Base-by-base conservation (phyloP, 1,140 invertebrate species). In the Laupala kohalensis region DNA sequence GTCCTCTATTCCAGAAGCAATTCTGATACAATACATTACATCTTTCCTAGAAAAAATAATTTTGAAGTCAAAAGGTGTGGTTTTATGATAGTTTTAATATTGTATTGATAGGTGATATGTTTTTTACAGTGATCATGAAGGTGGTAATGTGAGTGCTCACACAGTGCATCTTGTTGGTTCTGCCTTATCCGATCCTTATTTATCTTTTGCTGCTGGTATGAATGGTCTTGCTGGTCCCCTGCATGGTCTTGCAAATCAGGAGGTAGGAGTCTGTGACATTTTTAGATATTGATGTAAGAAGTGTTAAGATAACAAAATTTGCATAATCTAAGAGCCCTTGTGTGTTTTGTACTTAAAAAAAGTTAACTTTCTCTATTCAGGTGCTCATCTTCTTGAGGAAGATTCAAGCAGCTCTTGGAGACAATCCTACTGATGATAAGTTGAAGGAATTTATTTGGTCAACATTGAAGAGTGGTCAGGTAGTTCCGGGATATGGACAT, bases 401-500 rank as follows among this genome's bases (percentile, higher is more conserved):
- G 77, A 82, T 96, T 19, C 87, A 89, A 73, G 81, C 87, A 73
- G 88, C 94, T 76, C 84, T 98, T 26, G 92, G 92, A 37, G 87
- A 92, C 69, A 88, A 90, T 76, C 89, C 92, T 24, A 89, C 88
- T 24, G 93, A 97, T 79, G 92, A 97, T 0, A 86, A 95, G 73
- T 83, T 98, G 15, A 93, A 93, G 79, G 92, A 97, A 15, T 98
- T 95, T 82, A 92, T 98, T 77, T 94, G 93, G 91, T 94, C 95
- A 78, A 96, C 94, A 0, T 84, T 98, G 15, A 97, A 97, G 82
- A 90, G 91, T 65, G 96, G 96, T 75, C 92, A 96, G 81, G 96
- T 98, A 53, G 93, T 98, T 27, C 96, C 96, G 70, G 96, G 96
- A 26, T 98, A 97, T 79, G 96, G 96, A 9, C 96, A 98, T 80